phyloP scores from a whole-genome alignment of 2,797 vertebrate genomes.

The Halcyon smyrnensis region DNA sequence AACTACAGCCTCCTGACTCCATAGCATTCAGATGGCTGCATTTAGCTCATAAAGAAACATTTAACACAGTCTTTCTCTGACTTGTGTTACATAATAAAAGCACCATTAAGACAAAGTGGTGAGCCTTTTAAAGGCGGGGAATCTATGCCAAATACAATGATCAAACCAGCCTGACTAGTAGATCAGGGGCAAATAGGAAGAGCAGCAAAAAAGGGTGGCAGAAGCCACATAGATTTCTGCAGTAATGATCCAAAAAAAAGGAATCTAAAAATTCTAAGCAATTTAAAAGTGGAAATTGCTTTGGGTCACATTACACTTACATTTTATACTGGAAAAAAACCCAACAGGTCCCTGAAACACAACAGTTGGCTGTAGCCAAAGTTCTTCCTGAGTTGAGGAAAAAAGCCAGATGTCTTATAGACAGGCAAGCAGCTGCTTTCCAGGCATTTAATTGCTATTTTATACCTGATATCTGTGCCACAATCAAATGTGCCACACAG shows the following conservation, averaged over 20 bases:
- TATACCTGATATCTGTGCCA: neutral
- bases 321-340: constrained; percentile 45
- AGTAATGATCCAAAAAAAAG: neutral
- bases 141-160: neutral
- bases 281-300: neutral
- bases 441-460: constrained; percentile 43
- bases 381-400: neutral
- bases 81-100: neutral
- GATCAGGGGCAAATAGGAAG: neutral
- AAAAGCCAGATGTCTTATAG: constrained; percentile 49
- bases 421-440: constrained; percentile 43
- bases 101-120: neutral
- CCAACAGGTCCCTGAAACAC: neutral
- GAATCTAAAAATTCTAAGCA: neutral
- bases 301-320: neutral
- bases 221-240: neutral
- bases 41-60: neutral
- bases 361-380: constrained; percentile 22
- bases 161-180: neutral
- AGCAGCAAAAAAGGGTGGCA: neutral
- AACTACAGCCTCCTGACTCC: neutral
- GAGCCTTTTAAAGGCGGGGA: neutral
- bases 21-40: neutral
- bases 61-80: neutral
- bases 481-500: neutral